Conservation (phyloP, 2,113 vertebrate genomes). For the Eulemur macaco region DNA sequence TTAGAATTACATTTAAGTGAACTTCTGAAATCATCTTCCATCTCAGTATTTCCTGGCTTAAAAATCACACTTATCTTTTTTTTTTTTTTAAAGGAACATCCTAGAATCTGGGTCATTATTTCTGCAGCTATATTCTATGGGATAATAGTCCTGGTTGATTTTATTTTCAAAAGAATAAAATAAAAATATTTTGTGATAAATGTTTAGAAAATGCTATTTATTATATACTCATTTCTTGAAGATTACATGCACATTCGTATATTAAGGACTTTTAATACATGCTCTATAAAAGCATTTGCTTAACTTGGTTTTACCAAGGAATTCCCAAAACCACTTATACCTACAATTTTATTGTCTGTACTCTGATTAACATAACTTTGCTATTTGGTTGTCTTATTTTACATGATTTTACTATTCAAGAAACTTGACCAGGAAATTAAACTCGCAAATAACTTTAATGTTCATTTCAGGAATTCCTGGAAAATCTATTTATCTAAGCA, state of each 20-base stretch:
- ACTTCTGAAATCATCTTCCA: conserved; percentile 48
- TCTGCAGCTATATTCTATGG: background rate
- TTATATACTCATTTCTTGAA: background rate
- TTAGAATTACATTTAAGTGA: conserved; percentile 51
- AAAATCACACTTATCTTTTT: conserved; percentile 25
- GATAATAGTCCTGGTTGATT: background rate
- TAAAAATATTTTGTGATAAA: background rate
- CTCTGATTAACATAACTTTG: background rate
- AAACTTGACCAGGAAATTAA: background rate
- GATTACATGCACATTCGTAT: background rate
- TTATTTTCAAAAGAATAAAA: background rate
- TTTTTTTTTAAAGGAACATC: background rate
- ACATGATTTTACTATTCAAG: background rate
- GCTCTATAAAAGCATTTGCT: background rate
- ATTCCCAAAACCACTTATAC: background rate
- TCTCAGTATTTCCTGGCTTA: conserved; percentile 55
- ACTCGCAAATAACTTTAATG: background rate
- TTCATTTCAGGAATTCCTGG: background rate
- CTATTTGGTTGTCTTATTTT: background rate
- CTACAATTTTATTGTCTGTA: background rate
- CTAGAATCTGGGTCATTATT: background rate
- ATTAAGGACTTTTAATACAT: background rate
- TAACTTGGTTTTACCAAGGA: background rate
- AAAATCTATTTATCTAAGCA: background rate
- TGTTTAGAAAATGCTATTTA: conserved; percentile 8